Percentiles rank a stretch among this genome's conserved stretches.
Conservation (phyloP, 2,113 vertebrate species). For the Cryptotis parvus region DNA sequence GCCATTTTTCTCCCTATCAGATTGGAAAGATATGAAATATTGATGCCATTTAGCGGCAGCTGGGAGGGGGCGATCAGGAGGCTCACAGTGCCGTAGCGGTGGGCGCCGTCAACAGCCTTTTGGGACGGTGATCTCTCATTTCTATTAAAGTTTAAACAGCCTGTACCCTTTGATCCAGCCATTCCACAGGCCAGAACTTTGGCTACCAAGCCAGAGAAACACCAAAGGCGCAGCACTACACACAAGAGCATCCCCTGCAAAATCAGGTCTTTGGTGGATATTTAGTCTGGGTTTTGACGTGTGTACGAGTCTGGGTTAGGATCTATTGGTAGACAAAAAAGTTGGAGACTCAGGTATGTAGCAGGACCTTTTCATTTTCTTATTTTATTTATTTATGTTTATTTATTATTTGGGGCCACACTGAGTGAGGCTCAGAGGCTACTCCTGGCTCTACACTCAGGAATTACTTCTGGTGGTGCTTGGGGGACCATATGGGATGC, state of each 20-base stretch:
- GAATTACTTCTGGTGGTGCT: too few species aligned
- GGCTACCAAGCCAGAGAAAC: not conserved
- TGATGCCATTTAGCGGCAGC: constrained; percentile 51
- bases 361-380: not conserved
- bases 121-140: not conserved
- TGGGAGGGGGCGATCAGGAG: not conserved
- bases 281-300: not conserved
- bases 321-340: constrained; percentile 24
- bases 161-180: constrained; percentile 24
- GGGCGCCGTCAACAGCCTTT: not conserved
- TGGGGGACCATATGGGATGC: too few species aligned
- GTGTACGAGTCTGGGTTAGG: not conserved
- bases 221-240: not conserved
- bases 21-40: constrained; percentile 68
- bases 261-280: not conserved
- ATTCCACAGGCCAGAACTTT: not conserved
- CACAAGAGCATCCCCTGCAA: not conserved
- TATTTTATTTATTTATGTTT: too few species aligned
- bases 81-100: not conserved
- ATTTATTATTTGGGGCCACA: too few species aligned
- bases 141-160: constrained; percentile 68
- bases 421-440: too few species aligned
- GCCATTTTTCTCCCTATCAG: constrained; percentile 66
- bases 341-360: not conserved
- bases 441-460: too few species aligned